These are phyloP conservation scores for Austrolebias charrua DNA, from an alignment of 2,797 vertebrate species.

Conservation along the genomic window DNA sequence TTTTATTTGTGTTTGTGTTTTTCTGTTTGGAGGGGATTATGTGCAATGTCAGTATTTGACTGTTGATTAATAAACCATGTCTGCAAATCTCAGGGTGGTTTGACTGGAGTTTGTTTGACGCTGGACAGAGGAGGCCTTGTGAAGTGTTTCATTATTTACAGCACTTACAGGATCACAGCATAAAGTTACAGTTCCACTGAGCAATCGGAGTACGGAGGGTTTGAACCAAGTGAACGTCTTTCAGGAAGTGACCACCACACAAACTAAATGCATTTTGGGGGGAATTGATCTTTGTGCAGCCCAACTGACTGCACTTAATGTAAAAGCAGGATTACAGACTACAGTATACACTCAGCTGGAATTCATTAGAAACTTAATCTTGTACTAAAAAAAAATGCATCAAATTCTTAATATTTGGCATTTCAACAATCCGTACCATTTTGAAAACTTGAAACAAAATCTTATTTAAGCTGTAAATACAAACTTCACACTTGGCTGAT, in stretches of 20 bases:
- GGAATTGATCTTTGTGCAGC: too few relatives aligned
- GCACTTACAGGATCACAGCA: constrained; percentile 39
- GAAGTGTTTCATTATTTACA: constrained; percentile 40
- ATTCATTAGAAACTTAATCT: constrained; percentile 38
- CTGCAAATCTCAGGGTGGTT: constrained; percentile 61
- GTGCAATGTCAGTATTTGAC: constrained; percentile 76
- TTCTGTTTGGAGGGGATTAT: constrained; percentile 75
- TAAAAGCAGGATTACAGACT: too few relatives aligned
- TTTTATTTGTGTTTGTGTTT: constrained; percentile 62
- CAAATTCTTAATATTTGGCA: too few relatives aligned
- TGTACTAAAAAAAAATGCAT: too few relatives aligned
- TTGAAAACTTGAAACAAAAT: too few relatives aligned
- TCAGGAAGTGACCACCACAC: neutral
- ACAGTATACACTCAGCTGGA: constrained; percentile 12
- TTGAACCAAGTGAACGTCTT: constrained; percentile 23
- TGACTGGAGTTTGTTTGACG: neutral
- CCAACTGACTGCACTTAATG: too few relatives aligned
- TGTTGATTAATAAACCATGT: constrained; percentile 70
- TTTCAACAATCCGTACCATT: too few relatives aligned
- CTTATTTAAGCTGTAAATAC: too few relatives aligned
- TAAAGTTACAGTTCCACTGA: constrained; percentile 48
- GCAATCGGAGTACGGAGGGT: constrained; percentile 31
- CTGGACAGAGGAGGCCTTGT: neutral
- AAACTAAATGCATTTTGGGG: too few relatives aligned
- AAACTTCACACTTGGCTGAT: too few relatives aligned